Base-by-base conservation (phyloP, 2,113 vertebrate genomes). In the Semicossyphus pulcher region DNA sequence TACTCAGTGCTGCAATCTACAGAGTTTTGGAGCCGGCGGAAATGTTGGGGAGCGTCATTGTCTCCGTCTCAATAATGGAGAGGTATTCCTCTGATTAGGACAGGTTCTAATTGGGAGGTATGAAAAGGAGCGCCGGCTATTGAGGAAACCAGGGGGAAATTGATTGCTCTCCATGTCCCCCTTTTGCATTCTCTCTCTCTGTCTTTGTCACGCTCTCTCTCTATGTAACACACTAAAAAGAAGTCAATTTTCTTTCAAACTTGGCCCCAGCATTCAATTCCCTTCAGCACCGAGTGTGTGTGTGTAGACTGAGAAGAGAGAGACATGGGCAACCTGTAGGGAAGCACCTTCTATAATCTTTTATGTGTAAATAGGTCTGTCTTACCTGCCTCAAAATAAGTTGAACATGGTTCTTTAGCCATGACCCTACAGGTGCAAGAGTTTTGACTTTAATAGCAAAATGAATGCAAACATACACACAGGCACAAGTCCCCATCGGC, bases 1-100 rank as follows among this genome's bases (percentile, higher is more conserved):
- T 91, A 42, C 82, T n/a, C 95, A 93, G 90, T 94, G 57, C 94
- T 94, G 95, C 95, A 97, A 94, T 96, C 93, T 94, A 93, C 81
- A 56, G 90, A 93, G 92, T 90, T 87, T 81, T 83, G 86, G 85
- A 90, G 73, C 81, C 83, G 62, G 80, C 72, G 66, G 90, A 93
- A 93, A 90, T 94, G 73, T 94, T 91, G 78, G 84, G 91, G 83
- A 90, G 83, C 68, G 72, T 87, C 81, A 92, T 95, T 96, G 93
- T 96, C 84, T 95, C 84, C 65, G 8, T 7, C 74, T 87, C 89
- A 89, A 93, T 93, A 95, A 96, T 93, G 67, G 87, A 86, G 94
- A 86, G 80, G 63, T 80, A 84, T 91, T 91, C 78, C 86, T 94
- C 94, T 95, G 93, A 95, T 95, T 94, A 94, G 92, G 93, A 89